Conservation (phyloP, 2,113 vertebrate genomes). For the Vulpes vulpes region DNA sequence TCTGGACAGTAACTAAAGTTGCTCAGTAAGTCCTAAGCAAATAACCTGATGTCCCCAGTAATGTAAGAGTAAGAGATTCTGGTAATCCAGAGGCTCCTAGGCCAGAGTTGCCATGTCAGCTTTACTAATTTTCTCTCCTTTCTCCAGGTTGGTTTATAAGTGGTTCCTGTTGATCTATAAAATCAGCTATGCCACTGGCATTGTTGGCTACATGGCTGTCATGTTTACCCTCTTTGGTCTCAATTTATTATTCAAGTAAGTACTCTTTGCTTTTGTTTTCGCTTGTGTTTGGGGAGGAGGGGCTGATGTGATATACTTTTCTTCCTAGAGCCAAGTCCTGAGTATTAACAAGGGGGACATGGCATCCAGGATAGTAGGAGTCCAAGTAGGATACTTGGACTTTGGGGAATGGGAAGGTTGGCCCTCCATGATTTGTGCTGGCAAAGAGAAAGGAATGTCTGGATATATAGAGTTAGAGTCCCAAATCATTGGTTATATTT, state of each 20-base stretch:
- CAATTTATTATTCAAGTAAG: constrained; percentile 98
- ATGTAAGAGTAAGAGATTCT: constrained; percentile 10
- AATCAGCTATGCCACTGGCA: constrained; percentile 97
- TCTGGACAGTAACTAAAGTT: constrained; percentile 26
- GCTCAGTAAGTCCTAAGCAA: neutral
- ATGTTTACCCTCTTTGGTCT: constrained; percentile 99
- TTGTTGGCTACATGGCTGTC: constrained; percentile 96
- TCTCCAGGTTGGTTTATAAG: constrained; percentile 96
- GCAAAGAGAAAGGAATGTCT: neutral
- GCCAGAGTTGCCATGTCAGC: neutral
- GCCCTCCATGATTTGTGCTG: constrained; percentile 1
- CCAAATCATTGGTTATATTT: constrained; percentile 41
- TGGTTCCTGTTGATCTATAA: constrained; percentile 99
- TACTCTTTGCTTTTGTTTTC: constrained; percentile 24
- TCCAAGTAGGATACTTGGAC: too few relatives aligned
- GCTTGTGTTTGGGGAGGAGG: constrained; percentile 21
- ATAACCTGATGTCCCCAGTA: neutral
- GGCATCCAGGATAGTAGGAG: neutral
- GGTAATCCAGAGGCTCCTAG: neutral
- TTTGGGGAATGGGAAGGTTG: neutral
- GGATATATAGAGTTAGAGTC: constrained; percentile 3
- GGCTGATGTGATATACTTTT: neutral
- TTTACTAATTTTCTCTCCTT: constrained; percentile 58
- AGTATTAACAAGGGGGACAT: neutral
- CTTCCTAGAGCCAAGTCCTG: neutral